Base-by-base conservation (phyloP, 2,113 vertebrate genomes). In the Paradoxurus hermaphroditus region DNA sequence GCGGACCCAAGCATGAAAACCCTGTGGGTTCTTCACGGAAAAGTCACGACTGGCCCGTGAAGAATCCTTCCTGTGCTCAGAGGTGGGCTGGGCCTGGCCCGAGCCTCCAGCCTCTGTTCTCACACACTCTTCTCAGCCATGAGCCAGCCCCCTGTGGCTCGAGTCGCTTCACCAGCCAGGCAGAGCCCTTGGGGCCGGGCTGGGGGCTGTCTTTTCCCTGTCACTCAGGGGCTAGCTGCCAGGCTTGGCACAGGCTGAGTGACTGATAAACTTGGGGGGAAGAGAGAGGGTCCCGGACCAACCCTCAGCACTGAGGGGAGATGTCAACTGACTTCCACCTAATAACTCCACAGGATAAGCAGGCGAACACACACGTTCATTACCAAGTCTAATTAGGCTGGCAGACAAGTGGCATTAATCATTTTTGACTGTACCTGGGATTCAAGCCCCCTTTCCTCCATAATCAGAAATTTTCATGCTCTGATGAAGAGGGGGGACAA, bases 321-420 rank as follows among this genome's bases (percentile, higher is more conserved):
- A 78, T 82, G 96, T 85, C 97, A 90, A 67, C 65, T 73, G 84
- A 7, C 81, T 86, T 77, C 87, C 94, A 85, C 73, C 90, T 78
- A 84, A 51, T 83, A 95, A 72, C 65, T 19, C 44, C 1, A 3
- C 82, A 41, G 96, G 86, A 95, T 84, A 90, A 13, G 94, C 90
- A 81, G 77, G 90, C 39, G 53, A 93, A 87, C 86, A 86, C 91
- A 96, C 94, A 65, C 41, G 9, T 78, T 96, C 91, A 97, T 98
- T 97, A 97, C 95, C 97, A 97, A 98, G 96, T 97, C 94, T 97
- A 98, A 98, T 97, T 92, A 97, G 95, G 53, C 95, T 53, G 90
- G 95, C 81, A 96, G 96, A 97, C 94, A 95, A 98, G 95, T 41
- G 72, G 88, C 94, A 98, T 97, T 97, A 94, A 98, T 98, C 97